Evolutionary conservation across 2,888 invertebrate species (phyloP), one percentile per base, ranked within the genome.

Genomic region (Pelosia muscerda): DNA sequence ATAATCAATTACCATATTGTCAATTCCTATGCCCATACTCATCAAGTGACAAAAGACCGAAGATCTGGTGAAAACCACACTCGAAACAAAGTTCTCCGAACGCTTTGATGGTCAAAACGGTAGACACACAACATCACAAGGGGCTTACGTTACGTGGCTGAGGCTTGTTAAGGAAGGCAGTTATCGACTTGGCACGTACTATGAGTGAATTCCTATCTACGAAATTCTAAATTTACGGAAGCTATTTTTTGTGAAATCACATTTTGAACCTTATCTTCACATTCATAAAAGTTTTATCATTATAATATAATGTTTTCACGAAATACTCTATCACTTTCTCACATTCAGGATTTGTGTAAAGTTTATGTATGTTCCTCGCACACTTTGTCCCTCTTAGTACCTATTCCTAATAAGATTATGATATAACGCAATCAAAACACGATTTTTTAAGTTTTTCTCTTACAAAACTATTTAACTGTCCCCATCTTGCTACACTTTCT

Each of bases 71-170:
- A 42, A 42, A 19, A 42, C 19, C 19, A 6, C 42, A 42, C 42
- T 42, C 19, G 42, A 42, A 42, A 42, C 42, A 42, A 42, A 19
- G 15, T 42, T 19, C 19, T 19, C 42, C 42, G 4, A 19, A 42
- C 19, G 19, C 42, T 42, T 42, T 42, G 42, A 42, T 42, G 49
- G 49, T 49, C 49, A 49, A 49, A n/a, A 6, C 49, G n/a, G 42
- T 42, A 42, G 42, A 19, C 42, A 42, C 49, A 49, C 49, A 49
- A 49, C n/a, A 49, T 49, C 49, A 49, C 49, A 49, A 49, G n/a
- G 49, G n/a, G 49, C n/a, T 49, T 49, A n/a, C n/a, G 49, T 49
- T 49, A n/a, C n/a, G 49, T 49, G 8, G 49, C 2, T 49, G 8
- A 49, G 19, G 49, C 5, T 42, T 19, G 19, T 42, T 42, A 19